Evolutionary conservation across 2,113 vertebrate genomes (phyloP).

Genomic region (Tursiops truncatus): DNA sequence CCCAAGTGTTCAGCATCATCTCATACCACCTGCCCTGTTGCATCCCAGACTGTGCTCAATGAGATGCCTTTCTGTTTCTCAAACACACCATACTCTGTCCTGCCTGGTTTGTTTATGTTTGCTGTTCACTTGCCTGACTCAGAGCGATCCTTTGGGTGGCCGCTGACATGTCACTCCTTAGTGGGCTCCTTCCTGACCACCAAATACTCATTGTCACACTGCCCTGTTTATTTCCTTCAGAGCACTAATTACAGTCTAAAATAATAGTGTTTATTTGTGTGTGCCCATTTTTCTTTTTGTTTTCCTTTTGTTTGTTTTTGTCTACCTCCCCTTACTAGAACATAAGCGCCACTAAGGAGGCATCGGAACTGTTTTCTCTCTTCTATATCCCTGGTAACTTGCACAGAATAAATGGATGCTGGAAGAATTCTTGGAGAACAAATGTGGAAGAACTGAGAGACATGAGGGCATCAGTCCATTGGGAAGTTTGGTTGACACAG

Average conservation of each 20-base stretch:
- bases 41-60: not conserved
- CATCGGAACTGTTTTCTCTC: not conserved
- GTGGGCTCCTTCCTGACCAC: not conserved
- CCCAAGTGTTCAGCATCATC: not conserved
- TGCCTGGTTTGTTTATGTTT: not conserved
- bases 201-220: not conserved
- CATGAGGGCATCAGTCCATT: not conserved
- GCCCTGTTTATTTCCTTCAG: not conserved
- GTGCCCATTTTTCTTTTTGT: not conserved
- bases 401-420: not conserved
- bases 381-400: not conserved
- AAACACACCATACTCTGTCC: not conserved
- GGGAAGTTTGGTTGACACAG: not conserved
- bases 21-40: not conserved
- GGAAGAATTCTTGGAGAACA: not conserved
- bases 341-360: not conserved
- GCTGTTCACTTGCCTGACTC: not conserved
- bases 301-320: not conserved
- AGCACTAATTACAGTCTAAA: not conserved
- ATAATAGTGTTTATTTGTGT: not conserved
- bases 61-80: not conserved
- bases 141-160: not conserved
- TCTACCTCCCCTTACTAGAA: not conserved
- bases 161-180: not conserved
- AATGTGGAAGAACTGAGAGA: not conserved